These are phyloP conservation scores for Balearica regulorum DNA, from an alignment of 2,797 vertebrate genomes.

Conservation along the genomic window DNA sequence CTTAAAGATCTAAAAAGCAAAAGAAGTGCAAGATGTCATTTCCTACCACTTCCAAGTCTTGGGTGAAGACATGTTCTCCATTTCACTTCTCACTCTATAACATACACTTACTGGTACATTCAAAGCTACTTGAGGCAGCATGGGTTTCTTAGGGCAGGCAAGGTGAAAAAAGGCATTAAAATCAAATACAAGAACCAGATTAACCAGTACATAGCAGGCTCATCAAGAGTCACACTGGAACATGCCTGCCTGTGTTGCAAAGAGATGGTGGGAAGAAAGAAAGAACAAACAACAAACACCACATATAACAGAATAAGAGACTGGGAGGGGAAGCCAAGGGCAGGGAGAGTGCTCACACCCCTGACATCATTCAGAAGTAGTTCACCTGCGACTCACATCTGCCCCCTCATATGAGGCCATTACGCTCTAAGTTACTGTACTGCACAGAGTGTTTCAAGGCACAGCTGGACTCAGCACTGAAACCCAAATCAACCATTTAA, in stretches of 20 bases:
- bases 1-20: constrained; percentile 38
- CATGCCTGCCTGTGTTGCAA: neutral
- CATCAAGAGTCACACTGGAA: neutral
- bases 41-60: neutral
- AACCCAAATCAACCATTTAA: constrained; percentile 16
- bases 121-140: neutral
- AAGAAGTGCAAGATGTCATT: constrained; percentile 18
- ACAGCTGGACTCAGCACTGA: constrained; percentile 1
- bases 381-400: constrained; percentile 27
- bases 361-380: neutral
- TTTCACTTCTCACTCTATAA: neutral
- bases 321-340: neutral
- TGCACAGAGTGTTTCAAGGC: neutral
- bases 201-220: neutral
- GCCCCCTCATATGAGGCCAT: neutral
- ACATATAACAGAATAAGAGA: neutral
- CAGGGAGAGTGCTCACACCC: neutral
- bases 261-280: neutral
- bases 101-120: neutral
- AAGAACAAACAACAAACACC: neutral
- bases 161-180: neutral
- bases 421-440: neutral
- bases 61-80: neutral
- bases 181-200: neutral
- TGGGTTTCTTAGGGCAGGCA: neutral